These are phyloP conservation scores for Ceyx margarethae DNA, from an alignment of 2,113 vertebrate genomes.

Conservation along the genomic window DNA sequence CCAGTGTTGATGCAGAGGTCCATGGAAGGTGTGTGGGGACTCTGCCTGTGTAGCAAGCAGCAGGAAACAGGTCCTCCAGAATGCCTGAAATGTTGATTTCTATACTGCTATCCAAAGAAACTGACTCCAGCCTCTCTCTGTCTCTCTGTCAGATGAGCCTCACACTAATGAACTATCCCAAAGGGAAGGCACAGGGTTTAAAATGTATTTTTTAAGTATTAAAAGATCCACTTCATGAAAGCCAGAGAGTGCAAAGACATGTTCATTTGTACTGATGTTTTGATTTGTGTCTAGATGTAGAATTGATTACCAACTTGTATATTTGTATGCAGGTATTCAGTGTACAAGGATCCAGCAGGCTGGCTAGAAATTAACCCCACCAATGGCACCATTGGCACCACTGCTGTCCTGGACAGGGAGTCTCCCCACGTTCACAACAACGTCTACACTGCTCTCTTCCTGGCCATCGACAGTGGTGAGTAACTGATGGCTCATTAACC, in stretches of 20 bases:
- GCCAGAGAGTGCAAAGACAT: neutral
- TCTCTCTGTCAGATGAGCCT: neutral
- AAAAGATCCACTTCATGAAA: fast-evolving
- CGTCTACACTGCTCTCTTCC: slow-evolving; percentile 88
- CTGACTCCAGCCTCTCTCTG: neutral
- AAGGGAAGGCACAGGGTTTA: neutral
- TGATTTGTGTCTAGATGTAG: fast-evolving
- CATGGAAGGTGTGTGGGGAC: fast-evolving
- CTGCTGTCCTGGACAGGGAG: slow-evolving; percentile 87
- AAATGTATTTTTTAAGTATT: neutral
- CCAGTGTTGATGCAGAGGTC: neutral
- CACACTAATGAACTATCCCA: neutral
- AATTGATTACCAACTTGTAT: neutral
- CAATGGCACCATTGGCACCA: slow-evolving; percentile 90
- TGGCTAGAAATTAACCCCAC: slow-evolving; percentile 93
- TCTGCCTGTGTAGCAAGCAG: neutral
- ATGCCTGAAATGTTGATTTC: neutral
- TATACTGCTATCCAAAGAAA: neutral
- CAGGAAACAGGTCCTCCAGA: neutral
- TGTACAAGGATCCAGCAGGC: slow-evolving; percentile 88
- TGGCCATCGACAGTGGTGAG: slow-evolving; percentile 96
- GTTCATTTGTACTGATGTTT: neutral
- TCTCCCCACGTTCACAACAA: slow-evolving; percentile 88
- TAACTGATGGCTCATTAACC: neutral
- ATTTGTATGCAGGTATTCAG: slow-evolving; percentile 80